phyloP scores from a whole-genome alignment of 2,797 vertebrate species.

The Spea hammondii region DNA sequence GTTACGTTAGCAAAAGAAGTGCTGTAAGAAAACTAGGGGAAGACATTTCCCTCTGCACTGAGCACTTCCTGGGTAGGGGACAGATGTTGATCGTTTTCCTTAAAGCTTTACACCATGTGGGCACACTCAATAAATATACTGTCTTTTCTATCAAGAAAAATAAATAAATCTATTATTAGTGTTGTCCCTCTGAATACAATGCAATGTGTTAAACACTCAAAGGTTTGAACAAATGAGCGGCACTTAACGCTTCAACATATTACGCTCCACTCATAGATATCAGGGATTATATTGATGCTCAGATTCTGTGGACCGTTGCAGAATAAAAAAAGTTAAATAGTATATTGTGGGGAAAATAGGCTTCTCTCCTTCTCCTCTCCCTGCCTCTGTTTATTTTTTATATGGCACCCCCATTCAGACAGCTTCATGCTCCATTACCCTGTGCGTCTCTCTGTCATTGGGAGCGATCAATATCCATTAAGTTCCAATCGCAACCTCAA shows the following conservation, averaged over 20 bases:
- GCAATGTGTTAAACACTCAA: neutral
- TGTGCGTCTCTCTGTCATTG: constrained; percentile 40
- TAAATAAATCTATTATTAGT: no score
- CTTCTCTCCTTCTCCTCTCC: neutral
- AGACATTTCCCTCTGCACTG: no score
- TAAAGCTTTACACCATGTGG: no score
- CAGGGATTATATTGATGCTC: neutral
- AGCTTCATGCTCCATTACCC: constrained; percentile 46
- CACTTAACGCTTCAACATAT: neutral
- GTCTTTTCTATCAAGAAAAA: no score
- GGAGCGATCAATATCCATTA: constrained; percentile 50
- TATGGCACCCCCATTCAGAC: constrained; percentile 32
- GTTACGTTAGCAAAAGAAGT: no score
- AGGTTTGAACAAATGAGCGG: neutral
- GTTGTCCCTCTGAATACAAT: no score
- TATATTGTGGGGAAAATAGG: constrained; percentile 7
- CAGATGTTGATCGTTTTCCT: no score
- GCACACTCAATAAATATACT: no score
- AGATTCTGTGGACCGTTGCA: constrained; percentile 5
- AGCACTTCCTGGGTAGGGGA: no score
- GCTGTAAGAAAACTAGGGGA: no score
- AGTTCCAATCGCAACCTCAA: constrained; percentile 39
- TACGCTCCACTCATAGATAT: neutral
- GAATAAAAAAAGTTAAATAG: constrained; percentile 22
- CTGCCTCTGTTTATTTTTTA: constrained; percentile 25